Evolutionary conservation across 2,888 invertebrate species (phyloP), one percentile per base, ranked within the genome.

Genomic region (Hirudinaria manillensis): DNA sequence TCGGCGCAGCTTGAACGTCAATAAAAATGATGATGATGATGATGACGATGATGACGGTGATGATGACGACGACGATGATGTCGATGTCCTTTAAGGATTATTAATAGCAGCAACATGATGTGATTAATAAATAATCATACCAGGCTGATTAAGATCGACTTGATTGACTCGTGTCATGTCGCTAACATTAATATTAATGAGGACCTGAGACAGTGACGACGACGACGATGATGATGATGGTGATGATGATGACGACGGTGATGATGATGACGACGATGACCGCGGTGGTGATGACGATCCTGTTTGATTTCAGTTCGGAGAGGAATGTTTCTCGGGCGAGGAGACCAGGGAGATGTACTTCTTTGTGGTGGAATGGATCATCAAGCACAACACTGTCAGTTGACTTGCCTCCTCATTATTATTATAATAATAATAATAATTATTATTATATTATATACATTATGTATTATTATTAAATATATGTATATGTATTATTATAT

Each of bases 1-100:
- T 61, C 88, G 89, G 85, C 89, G 96, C 7, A 36, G 74, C 24
- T 32, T 76, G 4, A 55, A 71, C 19, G 13, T n/a, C 1, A 19
- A 36, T 34, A 34, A 36, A 13, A 21, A 38, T 19, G 4, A n/a
- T 70, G 32, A n/a, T 32, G n/a, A 34, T 16, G 34, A 34, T n/a
- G 70, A 70, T 68, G 34, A 27, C 27, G 53, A 53, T 53, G 53
- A 53, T 53, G 53, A 53, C 21, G 53, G 21, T 53, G 53, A 53
- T 53, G 53, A 53, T 53, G 53, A 53, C 21, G 53, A 53, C n/a
- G n/a, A n/a, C n/a, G n/a, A n/a, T n/a, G n/a, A n/a, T n/a, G n/a
- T n/a, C n/a, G n/a, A n/a, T n/a, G n/a, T n/a, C n/a, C n/a, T n/a
- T n/a, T n/a, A n/a, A n/a, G n/a, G n/a, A n/a, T n/a, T n/a, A n/a